Conservation (phyloP, 2,888 invertebrate species). For the Rhyacophila evoluta region DNA sequence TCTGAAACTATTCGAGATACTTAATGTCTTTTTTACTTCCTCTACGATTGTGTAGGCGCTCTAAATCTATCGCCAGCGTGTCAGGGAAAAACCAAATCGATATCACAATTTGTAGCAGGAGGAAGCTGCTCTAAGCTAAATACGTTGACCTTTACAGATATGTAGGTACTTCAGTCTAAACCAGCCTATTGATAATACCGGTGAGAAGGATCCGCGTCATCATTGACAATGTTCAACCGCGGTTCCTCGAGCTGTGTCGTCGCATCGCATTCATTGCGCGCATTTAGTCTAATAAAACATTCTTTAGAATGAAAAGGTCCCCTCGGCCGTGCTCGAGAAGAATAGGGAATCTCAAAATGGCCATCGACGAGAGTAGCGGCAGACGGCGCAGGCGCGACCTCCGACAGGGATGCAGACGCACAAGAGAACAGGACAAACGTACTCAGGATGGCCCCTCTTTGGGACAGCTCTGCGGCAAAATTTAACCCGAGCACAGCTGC, state of each 20-base stretch:
- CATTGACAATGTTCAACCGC: background rate
- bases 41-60: no score
- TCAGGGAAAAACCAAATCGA: background rate
- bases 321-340: constrained; percentile 5
- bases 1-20: no score
- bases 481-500: constrained; percentile 1
- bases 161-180: background rate
- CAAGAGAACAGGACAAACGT: constrained; percentile 36
- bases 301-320: constrained; percentile 18
- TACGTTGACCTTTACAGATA: background rate
- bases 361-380: background rate
- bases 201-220: background rate
- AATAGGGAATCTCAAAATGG: constrained; percentile 18
- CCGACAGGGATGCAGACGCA: constrained; percentile 29
- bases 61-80: no score
- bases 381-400: constrained; percentile 15
- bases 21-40: no score
- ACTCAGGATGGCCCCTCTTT: constrained; percentile 47
- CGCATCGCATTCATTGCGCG: constrained; percentile 5
- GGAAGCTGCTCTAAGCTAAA: background rate
- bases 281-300: background rate
- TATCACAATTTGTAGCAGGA: constrained; percentile 11
- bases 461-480: constrained; percentile 29
- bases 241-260: background rate
- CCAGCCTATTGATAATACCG: background rate